Evolutionary conservation across 2,797 vertebrate species (phyloP).

Genomic region (Acipenser transmontanus): DNA sequence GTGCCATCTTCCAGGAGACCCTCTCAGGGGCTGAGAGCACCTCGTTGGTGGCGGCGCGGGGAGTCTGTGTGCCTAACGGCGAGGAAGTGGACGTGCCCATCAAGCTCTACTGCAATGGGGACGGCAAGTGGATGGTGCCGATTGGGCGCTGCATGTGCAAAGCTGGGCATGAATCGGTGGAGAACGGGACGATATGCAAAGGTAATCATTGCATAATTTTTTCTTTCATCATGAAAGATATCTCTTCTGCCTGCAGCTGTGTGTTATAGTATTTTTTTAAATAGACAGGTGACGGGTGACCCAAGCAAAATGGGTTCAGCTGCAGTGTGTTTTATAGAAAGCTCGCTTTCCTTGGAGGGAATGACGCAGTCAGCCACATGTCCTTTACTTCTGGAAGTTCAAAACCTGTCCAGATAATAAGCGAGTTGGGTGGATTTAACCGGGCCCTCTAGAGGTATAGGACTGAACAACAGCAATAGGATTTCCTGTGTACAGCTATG

Average conservation of each 20-base stretch:
- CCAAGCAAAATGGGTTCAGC: too few species aligned
- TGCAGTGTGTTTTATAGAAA: too few species aligned
- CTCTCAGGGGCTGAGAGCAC: slow-evolving; percentile 91
- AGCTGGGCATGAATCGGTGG: slow-evolving; percentile 74
- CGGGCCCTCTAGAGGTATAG: too few species aligned
- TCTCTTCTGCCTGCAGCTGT: background rate
- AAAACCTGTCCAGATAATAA: too few species aligned
- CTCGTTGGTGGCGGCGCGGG: slow-evolving; percentile 83
- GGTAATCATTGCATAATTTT: slow-evolving; percentile 56
- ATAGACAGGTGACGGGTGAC: too few species aligned
- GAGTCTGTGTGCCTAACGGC: slow-evolving; percentile 78
- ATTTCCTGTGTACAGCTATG: too few species aligned
- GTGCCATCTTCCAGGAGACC: slow-evolving; percentile 83
- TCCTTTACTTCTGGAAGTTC: too few species aligned
- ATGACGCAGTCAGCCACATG: too few species aligned
- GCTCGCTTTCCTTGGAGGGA: too few species aligned
- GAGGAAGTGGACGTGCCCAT: slow-evolving; percentile 95
- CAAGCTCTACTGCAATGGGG: slow-evolving; percentile 91
- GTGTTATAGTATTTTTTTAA: too few species aligned
- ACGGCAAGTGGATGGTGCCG: slow-evolving; percentile 93
- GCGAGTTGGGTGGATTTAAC: too few species aligned
- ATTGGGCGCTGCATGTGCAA: slow-evolving; percentile 92
- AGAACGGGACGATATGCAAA: slow-evolving; percentile 81
- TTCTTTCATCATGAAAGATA: slow-evolving; percentile 4
- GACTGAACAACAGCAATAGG: too few species aligned